Evolutionary conservation across 2,888 invertebrate species (phyloP), one percentile per base, ranked within the genome.

Genomic region (Lasioglossum vierecki): DNA sequence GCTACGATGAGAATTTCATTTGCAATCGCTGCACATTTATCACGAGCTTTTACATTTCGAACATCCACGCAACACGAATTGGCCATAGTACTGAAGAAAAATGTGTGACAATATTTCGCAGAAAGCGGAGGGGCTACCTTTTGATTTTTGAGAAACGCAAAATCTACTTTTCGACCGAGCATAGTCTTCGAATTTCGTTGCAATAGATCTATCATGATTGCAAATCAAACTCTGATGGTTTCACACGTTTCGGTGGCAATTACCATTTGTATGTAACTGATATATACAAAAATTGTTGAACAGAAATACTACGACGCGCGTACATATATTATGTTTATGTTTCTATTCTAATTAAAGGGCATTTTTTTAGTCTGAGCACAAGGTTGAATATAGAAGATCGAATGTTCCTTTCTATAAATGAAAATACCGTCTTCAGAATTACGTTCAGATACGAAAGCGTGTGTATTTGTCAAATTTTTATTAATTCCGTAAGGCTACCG

Each of bases 101-200:
- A 60, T 76, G 70, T 80, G 77, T 66, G 81, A 83, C 73, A 82
- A 84, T 88, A 85, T 86, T 84, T 30, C 30, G 72, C 79, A 82
- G 72, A 79, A 82, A 84, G 79, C 83, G 85, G 83, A 76, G 35
- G 83, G 83, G 78, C 76, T 80, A 83, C 68, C 5, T 60, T 80
- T 85, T 44, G 44, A 13, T 74, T 83, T 87, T 87, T 46, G n/a
- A 22, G 46, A 83, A 11, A 35, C 8, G 1, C 30, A 39, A 22
- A 30, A 11, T 30, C 4, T 79, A 66, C 22, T 72, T 74, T 60
- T 72, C 60, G 46, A 44, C 35, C 57, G n/a, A n/a, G 49, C n/a
- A 4, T 76, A 66, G 0, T 60, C 35, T 1, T 72, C 30, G 57
- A 22, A 78, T 57, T 46, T 63, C 44, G 44, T 77, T 75, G 26